Evolutionary conservation across 2,113 vertebrate species (phyloP), one percentile per base, ranked within the genome.

Genomic region (Aptenodytes forsteri): DNA sequence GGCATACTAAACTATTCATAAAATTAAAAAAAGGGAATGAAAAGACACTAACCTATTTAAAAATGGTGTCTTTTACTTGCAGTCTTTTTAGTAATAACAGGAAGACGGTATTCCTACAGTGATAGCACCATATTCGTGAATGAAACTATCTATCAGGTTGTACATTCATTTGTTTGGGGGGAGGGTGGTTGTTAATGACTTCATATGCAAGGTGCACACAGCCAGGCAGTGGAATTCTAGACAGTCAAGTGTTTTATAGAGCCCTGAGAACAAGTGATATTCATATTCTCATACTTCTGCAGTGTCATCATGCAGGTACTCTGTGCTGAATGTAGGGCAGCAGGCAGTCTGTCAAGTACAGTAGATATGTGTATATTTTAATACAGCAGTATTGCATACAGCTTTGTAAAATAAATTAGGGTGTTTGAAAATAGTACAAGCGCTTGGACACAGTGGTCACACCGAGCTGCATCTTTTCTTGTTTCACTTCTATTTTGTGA

Each of bases 1-100:
- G 81, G 94, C 95, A 96, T 93, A 82, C 93, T 90, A 97, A 97
- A 69, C 82, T 87, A 92, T 44, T 87, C 47, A 86, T 92, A 87
- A 94, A 93, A 72, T 64, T 83, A 1, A 29, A 54, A 76, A 85
- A 64, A n/a, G 29, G 34, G 54, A 94, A 90, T 55, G 34, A 78
- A 75, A 85, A 89, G 87, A 87, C 81, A 52, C 27, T 94, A 94
- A 80, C 67, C 70, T 93, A 67, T 84, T 88, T 76, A 4, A 72
- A 90, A 94, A 70, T 55, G 0, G 78, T 71, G 46, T 59, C 34
- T 90, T 69, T 73, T 81, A 70, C 42, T 90, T 96, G 67, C 52
- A 59, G 50, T 87, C 75, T 92, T 95, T 85, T 89, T 49, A 81
- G 88, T 72, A 70, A 50, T 82, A 65, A 50, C 26, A 52, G n/a